Conservation (phyloP, 2,113 vertebrate species). For the Recurvirostra avosetta region DNA sequence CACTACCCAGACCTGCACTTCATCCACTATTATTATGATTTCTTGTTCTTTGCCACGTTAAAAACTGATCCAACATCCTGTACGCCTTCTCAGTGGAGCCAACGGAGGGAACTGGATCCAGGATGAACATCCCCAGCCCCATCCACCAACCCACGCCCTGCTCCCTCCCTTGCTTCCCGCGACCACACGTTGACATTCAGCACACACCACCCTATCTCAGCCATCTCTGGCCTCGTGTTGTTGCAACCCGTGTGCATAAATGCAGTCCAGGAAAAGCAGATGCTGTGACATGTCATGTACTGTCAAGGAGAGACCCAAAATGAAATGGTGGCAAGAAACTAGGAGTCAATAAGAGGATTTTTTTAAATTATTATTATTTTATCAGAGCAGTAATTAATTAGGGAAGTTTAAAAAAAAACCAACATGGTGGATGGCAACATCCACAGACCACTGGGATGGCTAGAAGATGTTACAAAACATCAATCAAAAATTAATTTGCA, state of each 20-base stretch:
- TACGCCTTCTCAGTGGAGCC: not conserved
- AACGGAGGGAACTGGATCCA: not conserved
- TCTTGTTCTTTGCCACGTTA: not conserved
- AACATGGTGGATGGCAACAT: not conserved
- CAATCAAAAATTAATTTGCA: not conserved
- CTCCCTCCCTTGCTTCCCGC: not conserved
- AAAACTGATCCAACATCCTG: not conserved
- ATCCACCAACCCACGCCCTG: not conserved
- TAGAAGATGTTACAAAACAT: not conserved
- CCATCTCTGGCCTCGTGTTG: not conserved
- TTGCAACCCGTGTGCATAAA: not conserved
- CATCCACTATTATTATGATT: not conserved
- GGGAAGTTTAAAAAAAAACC: not conserved
- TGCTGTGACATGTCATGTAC: not conserved
- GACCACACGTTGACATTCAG: not conserved
- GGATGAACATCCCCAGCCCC: not conserved
- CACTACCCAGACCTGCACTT: not conserved
- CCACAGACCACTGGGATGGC: too few relatives aligned
- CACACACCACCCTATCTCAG: not conserved
- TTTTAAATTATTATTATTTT: not conserved
- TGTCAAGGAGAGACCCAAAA: not conserved
- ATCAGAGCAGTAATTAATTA: not conserved
- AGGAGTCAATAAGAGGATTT: not conserved
- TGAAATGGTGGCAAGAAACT: not conserved
- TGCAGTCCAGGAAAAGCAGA: not conserved